These are phyloP conservation scores for Microchrysa polita DNA, from an alignment of 2,888 invertebrate genomes.

Conservation along the genomic window DNA sequence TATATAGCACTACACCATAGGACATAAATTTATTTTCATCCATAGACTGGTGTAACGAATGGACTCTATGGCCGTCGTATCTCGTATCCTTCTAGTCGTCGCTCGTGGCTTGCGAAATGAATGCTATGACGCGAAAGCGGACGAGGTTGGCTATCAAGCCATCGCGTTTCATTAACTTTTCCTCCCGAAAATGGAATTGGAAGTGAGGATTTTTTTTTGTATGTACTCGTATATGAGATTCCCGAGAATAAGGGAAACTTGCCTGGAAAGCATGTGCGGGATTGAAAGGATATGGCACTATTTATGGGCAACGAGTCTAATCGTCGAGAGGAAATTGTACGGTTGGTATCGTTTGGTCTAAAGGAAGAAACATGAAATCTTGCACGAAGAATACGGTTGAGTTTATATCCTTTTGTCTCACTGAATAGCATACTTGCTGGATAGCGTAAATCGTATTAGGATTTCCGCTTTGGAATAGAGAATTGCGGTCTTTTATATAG, in stretches of 20 bases:
- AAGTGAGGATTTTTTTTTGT: background rate
- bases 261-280: background rate
- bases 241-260: background rate
- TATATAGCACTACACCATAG: background rate
- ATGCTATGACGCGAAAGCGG: background rate
- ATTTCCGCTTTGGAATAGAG: background rate
- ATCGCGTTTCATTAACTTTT: conserved; percentile 39
- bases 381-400: too few relatives aligned
- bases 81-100: too few relatives aligned
- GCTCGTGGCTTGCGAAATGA: too few relatives aligned
- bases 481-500: conserved; percentile 12
- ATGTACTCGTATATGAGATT: too few relatives aligned
- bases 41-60: background rate
- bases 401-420: background rate
- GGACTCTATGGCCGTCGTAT: background rate
- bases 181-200: conserved; percentile 18
- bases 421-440: background rate
- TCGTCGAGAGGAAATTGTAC: background rate
- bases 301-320: background rate
- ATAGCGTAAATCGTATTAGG: conserved; percentile 25
- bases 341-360: too few relatives aligned
- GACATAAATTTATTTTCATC: conserved; percentile 25
- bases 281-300: background rate
- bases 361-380: too few relatives aligned
- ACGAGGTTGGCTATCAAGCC: conserved; percentile 1